Base-by-base conservation (phyloP, 2,113 vertebrate genomes). In the Ivindomyrus marchei region DNA sequence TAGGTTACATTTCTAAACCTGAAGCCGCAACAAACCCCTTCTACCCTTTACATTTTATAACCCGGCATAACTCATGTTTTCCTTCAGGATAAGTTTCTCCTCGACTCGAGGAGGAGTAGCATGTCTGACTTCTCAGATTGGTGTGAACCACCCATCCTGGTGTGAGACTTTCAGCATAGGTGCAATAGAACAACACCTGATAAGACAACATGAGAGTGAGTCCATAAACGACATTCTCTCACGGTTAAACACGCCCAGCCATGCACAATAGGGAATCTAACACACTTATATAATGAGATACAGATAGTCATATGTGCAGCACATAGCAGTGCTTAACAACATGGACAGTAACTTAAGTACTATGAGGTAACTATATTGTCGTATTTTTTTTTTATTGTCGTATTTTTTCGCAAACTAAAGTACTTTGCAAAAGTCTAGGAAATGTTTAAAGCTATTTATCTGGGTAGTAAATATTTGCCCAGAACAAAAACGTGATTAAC, bases 161-260 rank as follows among this genome's bases (percentile, higher is more conserved):
- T 90, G 90, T 80, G 95, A 96, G 86, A 91, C 85, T 0, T 96
- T 96, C 90, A 45, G 70, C 42, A 94, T 91, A 50, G 89, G 42
- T 80, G 70, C 91, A 27, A 9, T 27, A 58, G 87, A 92, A 3
- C 89, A 85, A 10, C 52, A 66, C 8, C n/a, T 56, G 58, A 91
- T 15, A 88, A 31, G 21, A 19, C 39, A 62, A 24, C 77, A 52
- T 21, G 52, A 91, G 1, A 89, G 66, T 87, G 50, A 91, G 62
- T 74, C 21, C 50, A 27, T 21, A 36, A 11, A 21, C 10, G 10
- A 21, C 21, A 47, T 11, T 45, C 39, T 46, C 45, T 47, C 21
- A 45, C 45, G 0, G 10, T 17, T 15, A 5, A 39, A 3, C n/a
- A 19, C 2, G 8, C 11, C 3, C 7, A 83, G 39, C 0, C 1